A percentile compares a stretch with the other conserved stretches of the same genome.
These are phyloP conservation scores for Platycnemis pennipes DNA, from an alignment of 2,888 invertebrate genomes.

Conservation along the genomic window DNA sequence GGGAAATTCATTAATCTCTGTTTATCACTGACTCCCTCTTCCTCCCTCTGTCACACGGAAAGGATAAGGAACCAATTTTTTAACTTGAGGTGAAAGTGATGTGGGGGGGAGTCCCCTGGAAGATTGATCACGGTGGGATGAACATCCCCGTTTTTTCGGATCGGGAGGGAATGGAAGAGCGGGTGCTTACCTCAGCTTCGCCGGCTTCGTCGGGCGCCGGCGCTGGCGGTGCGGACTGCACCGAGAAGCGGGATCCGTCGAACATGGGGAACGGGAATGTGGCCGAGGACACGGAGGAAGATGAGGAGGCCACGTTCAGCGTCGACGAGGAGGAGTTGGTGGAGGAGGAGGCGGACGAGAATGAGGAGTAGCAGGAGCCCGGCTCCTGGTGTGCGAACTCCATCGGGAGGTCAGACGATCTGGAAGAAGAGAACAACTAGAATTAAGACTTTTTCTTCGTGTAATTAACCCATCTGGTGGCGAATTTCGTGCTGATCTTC, in stretches of 20 bases:
- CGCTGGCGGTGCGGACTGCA: slow-evolving; percentile 84
- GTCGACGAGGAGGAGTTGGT: slow-evolving; percentile 60
- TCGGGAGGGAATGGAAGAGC: background rate
- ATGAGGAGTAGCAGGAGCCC: slow-evolving; percentile 49
- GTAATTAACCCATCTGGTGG: no score
- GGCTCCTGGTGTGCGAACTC: slow-evolving; percentile 10
- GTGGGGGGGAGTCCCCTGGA: no score
- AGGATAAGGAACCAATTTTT: no score
- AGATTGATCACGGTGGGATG: no score
- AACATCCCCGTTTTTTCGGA: no score
- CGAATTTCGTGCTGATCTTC: no score
- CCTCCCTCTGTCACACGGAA: no score
- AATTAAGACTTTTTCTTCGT: no score
- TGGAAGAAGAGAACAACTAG: background rate
- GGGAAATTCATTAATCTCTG: no score
- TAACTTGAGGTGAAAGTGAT: no score
- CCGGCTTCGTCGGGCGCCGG: slow-evolving; percentile 76
- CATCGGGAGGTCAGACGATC: slow-evolving; percentile 31
- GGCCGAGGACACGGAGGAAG: slow-evolving; percentile 41
- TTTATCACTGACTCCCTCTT: no score
- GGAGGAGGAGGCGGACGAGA: slow-evolving; percentile 61
- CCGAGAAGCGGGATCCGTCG: slow-evolving; percentile 84
- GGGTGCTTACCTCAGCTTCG: slow-evolving; percentile 77
- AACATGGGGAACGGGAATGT: slow-evolving; percentile 54
- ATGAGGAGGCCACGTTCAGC: slow-evolving; percentile 57